These are phyloP conservation scores for Lathamus discolor DNA, from an alignment of 2,113 vertebrate genomes.

Conservation along the genomic window DNA sequence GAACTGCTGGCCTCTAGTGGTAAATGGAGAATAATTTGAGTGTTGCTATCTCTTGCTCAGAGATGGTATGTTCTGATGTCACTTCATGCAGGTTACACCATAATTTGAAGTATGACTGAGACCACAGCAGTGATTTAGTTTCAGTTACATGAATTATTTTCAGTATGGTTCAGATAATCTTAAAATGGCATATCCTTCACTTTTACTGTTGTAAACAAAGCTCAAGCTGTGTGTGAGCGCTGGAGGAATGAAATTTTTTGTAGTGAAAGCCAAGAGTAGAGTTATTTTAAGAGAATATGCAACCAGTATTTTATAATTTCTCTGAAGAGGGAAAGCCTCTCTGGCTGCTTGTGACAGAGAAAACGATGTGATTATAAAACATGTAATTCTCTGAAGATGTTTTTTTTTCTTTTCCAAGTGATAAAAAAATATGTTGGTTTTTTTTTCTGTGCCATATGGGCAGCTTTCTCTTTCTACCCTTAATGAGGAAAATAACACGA, in stretches of 20 bases:
- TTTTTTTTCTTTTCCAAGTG: background rate
- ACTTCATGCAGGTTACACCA: background rate
- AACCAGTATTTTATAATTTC: background rate
- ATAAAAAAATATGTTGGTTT: background rate
- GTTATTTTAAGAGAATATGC: background rate
- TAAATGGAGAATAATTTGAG: background rate
- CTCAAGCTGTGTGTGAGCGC: background rate
- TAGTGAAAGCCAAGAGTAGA: background rate
- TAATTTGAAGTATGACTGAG: background rate
- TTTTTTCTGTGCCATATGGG: background rate
- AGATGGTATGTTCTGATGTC: background rate
- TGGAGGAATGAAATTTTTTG: background rate
- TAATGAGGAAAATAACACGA: background rate
- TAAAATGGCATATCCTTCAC: background rate
- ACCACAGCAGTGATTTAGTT: background rate
- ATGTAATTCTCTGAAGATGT: background rate
- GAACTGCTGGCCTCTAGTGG: conserved; percentile 54
- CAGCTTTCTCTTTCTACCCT: background rate
- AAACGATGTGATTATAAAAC: background rate
- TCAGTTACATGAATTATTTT: background rate
- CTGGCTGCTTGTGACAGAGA: background rate
- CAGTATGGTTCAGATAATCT: background rate
- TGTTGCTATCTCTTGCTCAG: background rate
- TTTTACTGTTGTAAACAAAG: background rate
- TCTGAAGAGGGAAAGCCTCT: background rate